Evolutionary conservation across 2,888 invertebrate genomes (phyloP), one percentile per base, ranked within the genome.

Genomic region (Xanthostigma xanthostigma): DNA sequence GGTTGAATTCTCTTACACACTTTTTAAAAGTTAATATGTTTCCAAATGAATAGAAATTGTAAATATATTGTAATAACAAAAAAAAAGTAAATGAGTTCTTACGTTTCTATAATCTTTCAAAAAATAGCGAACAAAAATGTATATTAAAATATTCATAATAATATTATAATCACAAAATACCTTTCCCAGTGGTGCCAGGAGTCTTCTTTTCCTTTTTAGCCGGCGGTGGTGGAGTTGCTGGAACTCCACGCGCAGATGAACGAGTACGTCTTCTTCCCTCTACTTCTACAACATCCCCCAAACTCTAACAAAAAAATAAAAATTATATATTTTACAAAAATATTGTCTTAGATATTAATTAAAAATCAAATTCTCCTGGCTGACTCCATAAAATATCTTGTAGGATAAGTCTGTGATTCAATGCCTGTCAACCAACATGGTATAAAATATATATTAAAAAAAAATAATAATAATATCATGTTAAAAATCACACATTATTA

Each of bases 191-290:
- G 17, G 57, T 45, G 27, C 53, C 51, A 8, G 57, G 53, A 45
- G 53, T 54, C 52, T 66, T 65, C 38, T 62, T 59, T 54, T 74
- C 73, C 54, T 71, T 71, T 55, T 73, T 73, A 1, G 70, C 66
- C 8, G 74, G 74, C 2, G 73, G 73, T 14, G 72, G 72, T 9
- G 72, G 70, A n/a, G 74, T 68, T 3, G 74, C 65, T 13, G 70
- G 62, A 5, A 69, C 61, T 11, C 75, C 75, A 58, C 74, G 66
- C 13, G 73, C 73, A 36, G 75, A 72, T 46, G 75, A 75, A 36
- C 76, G 65, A 9, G 76, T 76, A 45, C 74, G 68, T 52, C 76
- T 69, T 52, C 75, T 65, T 5, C 74, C 74, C 54, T 75, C 75
- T 9, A 72, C 65, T 56, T 74, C 73, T 12, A 60, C 64, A 10